Evolutionary conservation across 2,113 vertebrate species (phyloP).

Genomic region (Vulpes vulpes): DNA sequence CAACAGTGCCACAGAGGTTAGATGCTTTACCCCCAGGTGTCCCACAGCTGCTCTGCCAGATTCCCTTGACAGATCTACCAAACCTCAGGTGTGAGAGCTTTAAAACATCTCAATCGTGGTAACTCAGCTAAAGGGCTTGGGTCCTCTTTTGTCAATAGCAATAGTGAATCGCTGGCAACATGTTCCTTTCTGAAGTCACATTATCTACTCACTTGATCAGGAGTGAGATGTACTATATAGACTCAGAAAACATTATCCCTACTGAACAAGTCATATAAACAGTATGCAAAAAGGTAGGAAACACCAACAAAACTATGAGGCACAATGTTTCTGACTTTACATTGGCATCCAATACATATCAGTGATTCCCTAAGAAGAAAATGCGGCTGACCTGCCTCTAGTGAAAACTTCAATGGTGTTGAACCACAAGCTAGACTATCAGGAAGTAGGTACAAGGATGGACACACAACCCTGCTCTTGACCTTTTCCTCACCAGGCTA

Average conservation of each 20-base stretch:
- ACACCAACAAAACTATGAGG: background rate
- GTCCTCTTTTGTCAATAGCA: background rate
- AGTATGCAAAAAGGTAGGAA: background rate
- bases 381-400: background rate
- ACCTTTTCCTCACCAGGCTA: constrained; percentile 12
- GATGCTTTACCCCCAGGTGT: background rate
- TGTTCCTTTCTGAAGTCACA: constrained; percentile 6
- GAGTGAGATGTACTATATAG: background rate
- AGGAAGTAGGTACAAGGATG: background rate
- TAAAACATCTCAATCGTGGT: background rate
- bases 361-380: background rate
- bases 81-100: background rate
- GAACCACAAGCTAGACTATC: background rate
- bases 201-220: background rate
- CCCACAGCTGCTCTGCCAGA: constrained; percentile 7
- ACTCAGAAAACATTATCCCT: constrained; percentile 5
- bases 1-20: background rate
- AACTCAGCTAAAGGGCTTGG: background rate
- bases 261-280: background rate
- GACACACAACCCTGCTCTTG: background rate
- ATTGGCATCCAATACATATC: background rate
- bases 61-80: background rate
- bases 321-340: background rate
- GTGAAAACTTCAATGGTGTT: background rate
- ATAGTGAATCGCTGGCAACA: background rate